Conservation (phyloP, 1,140 invertebrate genomes). For the Diorhabda carinulata region DNA sequence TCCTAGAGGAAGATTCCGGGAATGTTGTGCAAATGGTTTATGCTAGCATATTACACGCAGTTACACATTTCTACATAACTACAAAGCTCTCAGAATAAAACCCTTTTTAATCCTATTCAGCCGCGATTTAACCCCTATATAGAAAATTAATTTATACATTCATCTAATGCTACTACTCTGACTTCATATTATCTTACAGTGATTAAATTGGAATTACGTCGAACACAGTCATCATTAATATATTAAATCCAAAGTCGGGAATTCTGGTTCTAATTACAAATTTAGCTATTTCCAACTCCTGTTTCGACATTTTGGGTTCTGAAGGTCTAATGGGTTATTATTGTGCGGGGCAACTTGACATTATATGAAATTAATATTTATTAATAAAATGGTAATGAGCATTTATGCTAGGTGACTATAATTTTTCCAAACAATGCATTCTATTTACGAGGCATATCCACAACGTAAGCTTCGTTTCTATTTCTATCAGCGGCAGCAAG, state of each 20-base stretch:
- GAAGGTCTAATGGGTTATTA: too few species aligned
- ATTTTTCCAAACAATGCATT: too few species aligned
- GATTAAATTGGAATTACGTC: neutral
- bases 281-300: neutral
- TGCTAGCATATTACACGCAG: neutral
- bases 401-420: too few species aligned
- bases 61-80: neutral
- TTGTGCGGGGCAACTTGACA: too few species aligned
- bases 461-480: too few species aligned
- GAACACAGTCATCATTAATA: neutral
- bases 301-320: too few species aligned
- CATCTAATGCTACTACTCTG: neutral
- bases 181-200: neutral
- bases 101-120: neutral
- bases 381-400: too few species aligned
- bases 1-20: neutral
- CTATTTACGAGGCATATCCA: too few species aligned
- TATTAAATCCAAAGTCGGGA: neutral
- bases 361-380: too few species aligned
- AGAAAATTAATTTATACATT: conserved; percentile 1
- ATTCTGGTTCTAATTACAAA: neutral
- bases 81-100: neutral
- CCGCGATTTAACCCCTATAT: neutral
- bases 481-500: too few species aligned
- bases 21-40: conserved; percentile 1